Percentiles rank a stretch among this genome's conserved stretches.
Conservation (phyloP, 2,113 vertebrate genomes). For the Oxyruncus cristatus region DNA sequence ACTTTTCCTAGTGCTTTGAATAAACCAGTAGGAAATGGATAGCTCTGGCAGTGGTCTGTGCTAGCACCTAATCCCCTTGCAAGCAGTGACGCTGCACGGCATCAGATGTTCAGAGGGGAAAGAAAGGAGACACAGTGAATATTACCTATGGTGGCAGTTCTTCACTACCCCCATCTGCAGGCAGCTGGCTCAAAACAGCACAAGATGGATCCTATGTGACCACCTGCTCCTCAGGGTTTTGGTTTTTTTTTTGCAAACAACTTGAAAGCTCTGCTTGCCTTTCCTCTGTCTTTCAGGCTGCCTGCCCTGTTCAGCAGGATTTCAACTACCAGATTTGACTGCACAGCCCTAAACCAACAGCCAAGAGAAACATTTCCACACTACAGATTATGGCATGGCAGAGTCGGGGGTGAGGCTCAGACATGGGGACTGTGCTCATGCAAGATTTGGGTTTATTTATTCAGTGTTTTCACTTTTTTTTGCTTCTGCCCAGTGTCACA, state of each 20-base stretch:
- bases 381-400: not conserved
- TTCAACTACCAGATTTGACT: not conserved
- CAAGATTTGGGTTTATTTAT: not conserved
- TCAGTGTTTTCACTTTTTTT: not conserved
- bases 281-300: not conserved
- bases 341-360: not conserved
- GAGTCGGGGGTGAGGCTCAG: not conserved
- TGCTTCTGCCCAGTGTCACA: not conserved
- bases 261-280: not conserved
- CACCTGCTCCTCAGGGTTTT: not conserved
- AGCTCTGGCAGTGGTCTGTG: not conserved
- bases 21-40: not conserved
- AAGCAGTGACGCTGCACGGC: not conserved
- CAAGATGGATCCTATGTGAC: not conserved
- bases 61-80: conserved; percentile 33
- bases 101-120: not conserved
- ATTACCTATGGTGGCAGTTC: not conserved
- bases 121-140: not conserved
- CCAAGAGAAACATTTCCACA: not conserved
- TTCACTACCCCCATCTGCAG: not conserved
- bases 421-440: not conserved
- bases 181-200: not conserved
- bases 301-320: not conserved
- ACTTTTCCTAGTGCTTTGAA: not conserved
- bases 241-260: not conserved